These are phyloP conservation scores for Ramphastos sulfuratus DNA, from an alignment of 2,113 vertebrate species.

Conservation along the genomic window DNA sequence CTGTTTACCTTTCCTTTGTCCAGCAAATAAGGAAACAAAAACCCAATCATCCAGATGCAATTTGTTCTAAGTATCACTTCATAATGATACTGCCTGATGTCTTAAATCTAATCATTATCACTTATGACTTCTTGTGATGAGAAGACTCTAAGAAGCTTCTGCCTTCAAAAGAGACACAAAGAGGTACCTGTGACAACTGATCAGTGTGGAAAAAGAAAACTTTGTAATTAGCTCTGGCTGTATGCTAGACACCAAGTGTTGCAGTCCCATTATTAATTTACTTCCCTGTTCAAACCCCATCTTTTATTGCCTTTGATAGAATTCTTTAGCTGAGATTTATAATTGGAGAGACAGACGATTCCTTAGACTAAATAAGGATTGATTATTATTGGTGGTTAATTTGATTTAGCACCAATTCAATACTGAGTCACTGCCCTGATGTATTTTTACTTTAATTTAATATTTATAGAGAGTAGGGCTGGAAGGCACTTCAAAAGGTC, in stretches of 20 bases:
- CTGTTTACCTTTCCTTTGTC: not conserved
- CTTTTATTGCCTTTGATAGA: constrained; percentile 5
- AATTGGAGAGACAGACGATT: not conserved
- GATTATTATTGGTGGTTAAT: constrained; percentile 52
- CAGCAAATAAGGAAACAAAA: not conserved
- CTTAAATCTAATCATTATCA: not conserved
- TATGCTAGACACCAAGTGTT: not conserved
- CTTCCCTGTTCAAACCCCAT: not conserved
- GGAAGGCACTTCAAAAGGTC: not conserved
- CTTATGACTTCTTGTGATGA: not conserved
- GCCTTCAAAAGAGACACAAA: not conserved
- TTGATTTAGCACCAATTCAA: constrained; percentile 31
- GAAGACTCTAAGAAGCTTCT: not conserved
- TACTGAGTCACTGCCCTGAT: not conserved
- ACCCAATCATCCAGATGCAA: not conserved
- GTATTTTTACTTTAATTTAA: constrained; percentile 35
- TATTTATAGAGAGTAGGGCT: not conserved
- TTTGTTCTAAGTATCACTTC: not conserved
- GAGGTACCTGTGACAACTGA: not conserved
- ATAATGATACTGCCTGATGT: not conserved
- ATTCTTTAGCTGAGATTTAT: constrained; percentile 1
- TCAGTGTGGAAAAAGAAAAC: not conserved
- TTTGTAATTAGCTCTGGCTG: not conserved
- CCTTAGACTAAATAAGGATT: constrained; percentile 28
- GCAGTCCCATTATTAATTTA: not conserved